A percentile compares a stretch with the other conserved stretches of the same genome.
phyloP scores from a whole-genome alignment of 2,797 vertebrate species.

The Melanotaenia boesemani region DNA sequence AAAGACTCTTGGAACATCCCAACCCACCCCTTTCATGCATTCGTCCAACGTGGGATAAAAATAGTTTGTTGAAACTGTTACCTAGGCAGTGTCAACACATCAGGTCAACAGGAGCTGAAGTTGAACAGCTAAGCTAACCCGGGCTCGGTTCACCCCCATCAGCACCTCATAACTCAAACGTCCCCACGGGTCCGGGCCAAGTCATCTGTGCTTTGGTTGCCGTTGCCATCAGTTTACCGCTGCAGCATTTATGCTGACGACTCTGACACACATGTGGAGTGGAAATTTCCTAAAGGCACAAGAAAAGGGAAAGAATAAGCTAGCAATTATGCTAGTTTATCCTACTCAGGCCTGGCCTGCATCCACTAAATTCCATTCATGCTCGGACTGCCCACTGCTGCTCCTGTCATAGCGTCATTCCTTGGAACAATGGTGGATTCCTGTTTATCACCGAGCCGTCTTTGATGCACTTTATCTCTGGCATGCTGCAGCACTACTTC shows the following conservation, averaged over 20 bases:
- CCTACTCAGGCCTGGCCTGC: constrained; percentile 55
- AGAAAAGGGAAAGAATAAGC: constrained; percentile 52
- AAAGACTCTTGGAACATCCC: constrained; percentile 58
- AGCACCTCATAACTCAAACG: constrained; percentile 65
- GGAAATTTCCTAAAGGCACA: constrained; percentile 71
- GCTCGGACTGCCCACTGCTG: constrained; percentile 69
- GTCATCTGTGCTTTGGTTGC: constrained; percentile 49
- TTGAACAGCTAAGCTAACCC: constrained; percentile 56
- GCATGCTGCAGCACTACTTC: constrained; percentile 57
- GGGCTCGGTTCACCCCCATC: constrained; percentile 41
- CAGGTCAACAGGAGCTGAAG: constrained; percentile 80
- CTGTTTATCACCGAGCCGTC: constrained; percentile 71
- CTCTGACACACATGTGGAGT: constrained; percentile 65
- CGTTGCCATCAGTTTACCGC: constrained; percentile 37
- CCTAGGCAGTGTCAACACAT: constrained; percentile 79
- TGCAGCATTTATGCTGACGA: constrained; percentile 48
- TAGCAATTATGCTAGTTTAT: constrained; percentile 58
- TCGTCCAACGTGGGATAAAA: constrained; percentile 68
- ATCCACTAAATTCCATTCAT: constrained; percentile 74
- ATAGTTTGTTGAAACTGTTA: constrained; percentile 81
- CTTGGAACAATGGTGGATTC: constrained; percentile 79
- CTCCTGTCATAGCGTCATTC: constrained; percentile 66
- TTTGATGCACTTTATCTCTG: constrained; percentile 74
- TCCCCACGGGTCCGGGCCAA: constrained; percentile 54
- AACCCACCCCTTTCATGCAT: constrained; percentile 44